Base-by-base conservation (phyloP, 2,888 invertebrate genomes). In the Octonoba sinensis region DNA sequence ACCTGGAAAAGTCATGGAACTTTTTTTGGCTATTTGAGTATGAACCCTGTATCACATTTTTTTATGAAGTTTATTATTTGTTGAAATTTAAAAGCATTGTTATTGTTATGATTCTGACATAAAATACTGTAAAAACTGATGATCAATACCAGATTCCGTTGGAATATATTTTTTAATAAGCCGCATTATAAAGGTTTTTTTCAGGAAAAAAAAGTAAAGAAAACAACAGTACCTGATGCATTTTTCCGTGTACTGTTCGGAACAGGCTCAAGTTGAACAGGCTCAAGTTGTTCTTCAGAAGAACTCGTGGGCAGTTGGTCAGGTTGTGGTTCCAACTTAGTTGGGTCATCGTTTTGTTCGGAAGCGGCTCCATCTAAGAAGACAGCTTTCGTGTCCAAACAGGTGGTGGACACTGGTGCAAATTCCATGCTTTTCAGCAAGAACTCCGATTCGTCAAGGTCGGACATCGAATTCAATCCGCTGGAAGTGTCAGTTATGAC, bases 251-350 rank as follows among this genome's bases (percentile, higher is more conserved):
- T 46, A n/a, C 51, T 59, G 24, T 44, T 59, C n/a, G 62, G 67
- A 6, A 46, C 54, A 16, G 62, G 24, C 24, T 73, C 73, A n/a
- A 56, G 59, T 3, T 49, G 24, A n/a, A n/a, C n/a, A 15, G 60
- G 22, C 22, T 73, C 73, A n/a, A 56, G 59, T 3, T 49, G 24
- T 24, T 79, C 78, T 24, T 74, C 79, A 1, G 79, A 81, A 6
- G 79, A 81, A 49, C 79, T 81, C 49, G 79, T 60, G 20, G 79
- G 79, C 47, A 81, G 8, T n/a, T 81, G 79, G 13, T 73, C 73
- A 3, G 79, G 79, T 24, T 81, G 79, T 0, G 79, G 79, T 18
- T 81, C 79, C 27, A 81, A 36, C 18, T 59, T 59, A 20, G 27
- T 67, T 22, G 62, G 54, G 16, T 24, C 67, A 11, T 18, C 69